Percentiles rank a stretch among this genome's conserved stretches.
phyloP scores from a whole-genome alignment of 2,113 vertebrate genomes.

The Eclectus roratus region DNA sequence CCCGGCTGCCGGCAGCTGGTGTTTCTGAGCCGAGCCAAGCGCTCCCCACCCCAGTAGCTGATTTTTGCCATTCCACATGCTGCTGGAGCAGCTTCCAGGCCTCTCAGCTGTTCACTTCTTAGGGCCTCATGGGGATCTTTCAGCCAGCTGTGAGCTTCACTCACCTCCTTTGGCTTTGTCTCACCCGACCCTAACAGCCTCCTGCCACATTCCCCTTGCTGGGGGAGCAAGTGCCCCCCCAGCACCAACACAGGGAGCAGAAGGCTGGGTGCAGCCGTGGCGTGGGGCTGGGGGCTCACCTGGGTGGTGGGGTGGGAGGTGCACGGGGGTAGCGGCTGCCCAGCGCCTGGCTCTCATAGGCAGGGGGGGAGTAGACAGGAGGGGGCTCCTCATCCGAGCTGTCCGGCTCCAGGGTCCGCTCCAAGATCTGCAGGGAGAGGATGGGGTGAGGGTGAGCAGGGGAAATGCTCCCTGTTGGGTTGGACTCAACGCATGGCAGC shows the following conservation, averaged over 20 bases:
- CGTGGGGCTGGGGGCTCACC: conserved; percentile 65
- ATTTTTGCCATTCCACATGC: conserved; percentile 27
- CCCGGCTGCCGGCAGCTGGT: not conserved
- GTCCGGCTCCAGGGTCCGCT: conserved; percentile 92
- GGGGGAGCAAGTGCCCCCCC: not conserved
- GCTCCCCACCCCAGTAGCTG: not conserved
- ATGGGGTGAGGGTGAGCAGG: rapidly evolving
- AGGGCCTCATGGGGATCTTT: not conserved
- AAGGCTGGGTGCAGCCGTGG: rapidly evolving
- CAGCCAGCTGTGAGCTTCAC: conserved; percentile 42
- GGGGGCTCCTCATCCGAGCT: conserved; percentile 97
- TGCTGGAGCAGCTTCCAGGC: not conserved
- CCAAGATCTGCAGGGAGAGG: conserved; percentile 81
- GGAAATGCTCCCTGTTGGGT: not conserved
- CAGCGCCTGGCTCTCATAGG: conserved; percentile 87
- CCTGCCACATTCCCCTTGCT: not conserved
- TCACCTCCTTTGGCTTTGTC: not conserved
- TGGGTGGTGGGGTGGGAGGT: conserved; percentile 83
- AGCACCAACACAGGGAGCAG: rapidly evolving
- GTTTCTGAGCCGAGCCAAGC: rapidly evolving
- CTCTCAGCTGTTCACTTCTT: not conserved
- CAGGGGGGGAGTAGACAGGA: conserved; percentile 92
- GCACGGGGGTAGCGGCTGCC: conserved; percentile 70
- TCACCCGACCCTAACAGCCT: not conserved
- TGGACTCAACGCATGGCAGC: not conserved